A percentile compares a stretch with the other conserved stretches of the same genome.
phyloP scores from a whole-genome alignment of 2,888 invertebrate genomes.

The Agonum fuliginosum region DNA sequence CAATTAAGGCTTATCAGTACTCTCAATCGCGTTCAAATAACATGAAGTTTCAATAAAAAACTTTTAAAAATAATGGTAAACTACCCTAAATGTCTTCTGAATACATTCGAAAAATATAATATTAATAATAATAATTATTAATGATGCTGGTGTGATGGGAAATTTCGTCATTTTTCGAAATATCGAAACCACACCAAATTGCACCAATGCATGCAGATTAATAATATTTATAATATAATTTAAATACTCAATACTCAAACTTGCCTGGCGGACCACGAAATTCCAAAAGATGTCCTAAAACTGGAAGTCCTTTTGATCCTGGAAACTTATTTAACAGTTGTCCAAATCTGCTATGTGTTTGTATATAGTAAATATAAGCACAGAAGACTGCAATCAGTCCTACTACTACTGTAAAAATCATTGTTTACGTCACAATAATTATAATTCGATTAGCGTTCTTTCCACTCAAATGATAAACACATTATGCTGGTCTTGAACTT shows the following conservation, averaged over 20 bases:
- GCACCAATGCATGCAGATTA: too few relatives aligned
- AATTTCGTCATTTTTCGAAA: too few relatives aligned
- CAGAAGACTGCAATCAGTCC: neutral
- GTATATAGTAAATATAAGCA: neutral
- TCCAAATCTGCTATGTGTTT: neutral
- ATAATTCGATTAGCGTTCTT: neutral
- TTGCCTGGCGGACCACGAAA: neutral
- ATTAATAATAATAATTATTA: too few relatives aligned
- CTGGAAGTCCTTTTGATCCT: neutral
- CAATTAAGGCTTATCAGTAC: too few relatives aligned
- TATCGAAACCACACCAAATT: too few relatives aligned
- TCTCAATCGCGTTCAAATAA: too few relatives aligned
- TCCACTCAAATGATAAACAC: neutral
- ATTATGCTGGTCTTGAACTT: too few relatives aligned
- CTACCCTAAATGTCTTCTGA: too few relatives aligned
- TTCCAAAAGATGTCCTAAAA: neutral
- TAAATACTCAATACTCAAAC: neutral
- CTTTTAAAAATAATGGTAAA: too few relatives aligned
- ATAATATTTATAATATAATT: neutral
- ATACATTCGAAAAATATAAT: too few relatives aligned
- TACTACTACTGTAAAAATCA: conserved; percentile 1
- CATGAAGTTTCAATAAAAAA: too few relatives aligned
- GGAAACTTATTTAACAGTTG: neutral
- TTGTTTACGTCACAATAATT: neutral
- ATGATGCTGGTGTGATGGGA: too few relatives aligned